Evolutionary conservation across 2,797 vertebrate species (phyloP), one percentile per base, ranked within the genome.

Genomic region (Sebastes kiyomatsui): DNA sequence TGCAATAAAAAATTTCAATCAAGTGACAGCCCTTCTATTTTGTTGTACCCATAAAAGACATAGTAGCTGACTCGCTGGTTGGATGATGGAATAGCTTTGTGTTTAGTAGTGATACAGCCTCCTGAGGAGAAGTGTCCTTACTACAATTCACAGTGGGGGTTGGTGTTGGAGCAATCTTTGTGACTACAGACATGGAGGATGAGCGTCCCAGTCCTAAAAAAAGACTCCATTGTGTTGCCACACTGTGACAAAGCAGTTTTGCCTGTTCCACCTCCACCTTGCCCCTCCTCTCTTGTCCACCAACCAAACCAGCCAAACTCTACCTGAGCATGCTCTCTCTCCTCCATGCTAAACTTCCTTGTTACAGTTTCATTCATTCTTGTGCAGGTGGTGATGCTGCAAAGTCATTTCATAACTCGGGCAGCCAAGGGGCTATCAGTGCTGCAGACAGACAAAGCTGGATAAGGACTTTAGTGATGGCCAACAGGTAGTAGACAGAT

Each of bases 231-330:
- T 93, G 90, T 93, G 86, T 90, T 91, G 52, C 88, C 81, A 91
- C 82, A 90, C 82, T 82, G 93, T 95, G 94, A 96, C 94, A 93
- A 94, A 94, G 94, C 94, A 93, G 94, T 95, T 93, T 79, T 88
- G 81, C 94, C 90, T 90, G 95, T 95, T 95, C 80, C 83, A 88
- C 89, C 83, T 92, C 87, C 81, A 79, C 66, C 75, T 87, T 73
- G 77, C 23, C 22, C 49, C 13, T 14, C 70, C 73, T 80, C 56
- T 75, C 62, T 46, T 46, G 16, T 46, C 42, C 7, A 0, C 16
- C 42, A 46, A 72, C 85, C 88, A 67, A 73, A 72, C 72, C 80
- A 54, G 70, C 46, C 68, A 33, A 74, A 77, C 75, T 77, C 54
- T 10, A 22, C 60, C 61, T 59, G 62, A 86, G 79, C 66, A 72